Evolutionary conservation across 1,140 invertebrate genomes (phyloP).

Genomic region (Archegozetes longisetosus): DNA sequence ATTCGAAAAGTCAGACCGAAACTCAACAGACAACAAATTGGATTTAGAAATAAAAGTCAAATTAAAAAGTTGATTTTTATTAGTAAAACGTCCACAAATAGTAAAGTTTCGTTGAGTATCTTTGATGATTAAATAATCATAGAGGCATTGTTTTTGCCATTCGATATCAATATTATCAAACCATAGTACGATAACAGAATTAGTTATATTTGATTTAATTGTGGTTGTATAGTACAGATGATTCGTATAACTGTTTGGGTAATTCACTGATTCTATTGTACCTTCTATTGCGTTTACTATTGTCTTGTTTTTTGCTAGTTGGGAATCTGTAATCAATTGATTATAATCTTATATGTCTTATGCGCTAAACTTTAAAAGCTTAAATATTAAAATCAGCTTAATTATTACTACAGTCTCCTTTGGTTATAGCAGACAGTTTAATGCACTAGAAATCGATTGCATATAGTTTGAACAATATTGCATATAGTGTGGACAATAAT

Average conservation of each 20-base stretch:
- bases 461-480: too few species aligned
- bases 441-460: too few species aligned
- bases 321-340: constrained; percentile 3
- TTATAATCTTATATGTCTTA: not conserved
- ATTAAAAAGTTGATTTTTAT: constrained; percentile 3
- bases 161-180: constrained; percentile 51
- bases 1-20: constrained; percentile 52
- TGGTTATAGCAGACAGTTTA: too few species aligned
- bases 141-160: constrained; percentile 51
- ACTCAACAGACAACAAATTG: constrained; percentile 41
- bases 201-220: constrained; percentile 37
- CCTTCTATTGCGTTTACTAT: constrained; percentile 10
- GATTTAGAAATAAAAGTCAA: constrained; percentile 37
- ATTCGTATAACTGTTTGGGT: constrained; percentile 39
- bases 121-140: constrained; percentile 48
- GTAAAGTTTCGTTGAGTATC: constrained; percentile 2
- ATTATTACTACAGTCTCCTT: too few species aligned
- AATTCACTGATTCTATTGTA: constrained; percentile 17
- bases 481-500: too few species aligned
- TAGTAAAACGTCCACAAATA: not conserved
- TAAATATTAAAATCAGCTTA: too few species aligned
- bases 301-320: constrained; percentile 10
- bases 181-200: constrained; percentile 43
- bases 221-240: constrained; percentile 46
- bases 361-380: too few species aligned